Conservation (phyloP, 2,888 invertebrate species). For the Napeogenes sylphis region DNA sequence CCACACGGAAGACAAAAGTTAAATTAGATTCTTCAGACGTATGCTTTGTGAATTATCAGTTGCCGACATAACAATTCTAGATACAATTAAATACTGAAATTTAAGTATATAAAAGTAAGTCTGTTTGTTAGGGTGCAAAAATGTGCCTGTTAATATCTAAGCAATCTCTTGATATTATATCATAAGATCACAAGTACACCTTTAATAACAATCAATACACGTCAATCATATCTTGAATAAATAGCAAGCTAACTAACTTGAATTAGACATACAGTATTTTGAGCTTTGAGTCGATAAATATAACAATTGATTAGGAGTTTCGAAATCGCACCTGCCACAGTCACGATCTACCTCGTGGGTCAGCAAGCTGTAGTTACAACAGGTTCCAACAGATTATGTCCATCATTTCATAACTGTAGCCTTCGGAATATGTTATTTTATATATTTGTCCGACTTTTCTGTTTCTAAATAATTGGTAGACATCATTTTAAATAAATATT, state of each 20-base stretch:
- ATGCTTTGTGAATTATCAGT: slow-evolving; percentile 12
- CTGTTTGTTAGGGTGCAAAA: no score
- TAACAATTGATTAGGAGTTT: slow-evolving; percentile 20
- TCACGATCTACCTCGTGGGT: slow-evolving; percentile 24
- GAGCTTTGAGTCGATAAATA: slow-evolving; percentile 12
- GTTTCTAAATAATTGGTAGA: not conserved
- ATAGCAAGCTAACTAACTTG: no score
- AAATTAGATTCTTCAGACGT: slow-evolving; percentile 14
- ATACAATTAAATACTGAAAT: no score
- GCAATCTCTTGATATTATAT: no score
- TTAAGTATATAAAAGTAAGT: no score
- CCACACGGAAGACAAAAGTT: slow-evolving; percentile 26
- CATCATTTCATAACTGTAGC: slow-evolving; percentile 14
- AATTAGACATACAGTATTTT: no score
- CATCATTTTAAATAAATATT: no score
- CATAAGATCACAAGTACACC: no score
- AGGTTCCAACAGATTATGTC: slow-evolving; percentile 13
- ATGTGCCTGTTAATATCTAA: no score
- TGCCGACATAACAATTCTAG: not conserved
- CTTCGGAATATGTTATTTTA: slow-evolving; percentile 3
- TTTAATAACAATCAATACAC: no score
- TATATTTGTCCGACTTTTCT: not conserved
- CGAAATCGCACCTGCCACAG: slow-evolving; percentile 24
- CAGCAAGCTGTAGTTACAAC: slow-evolving; percentile 20
- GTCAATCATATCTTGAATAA: no score